phyloP scores from a whole-genome alignment of 2,113 vertebrate genomes.

The Amia ocellicauda region DNA sequence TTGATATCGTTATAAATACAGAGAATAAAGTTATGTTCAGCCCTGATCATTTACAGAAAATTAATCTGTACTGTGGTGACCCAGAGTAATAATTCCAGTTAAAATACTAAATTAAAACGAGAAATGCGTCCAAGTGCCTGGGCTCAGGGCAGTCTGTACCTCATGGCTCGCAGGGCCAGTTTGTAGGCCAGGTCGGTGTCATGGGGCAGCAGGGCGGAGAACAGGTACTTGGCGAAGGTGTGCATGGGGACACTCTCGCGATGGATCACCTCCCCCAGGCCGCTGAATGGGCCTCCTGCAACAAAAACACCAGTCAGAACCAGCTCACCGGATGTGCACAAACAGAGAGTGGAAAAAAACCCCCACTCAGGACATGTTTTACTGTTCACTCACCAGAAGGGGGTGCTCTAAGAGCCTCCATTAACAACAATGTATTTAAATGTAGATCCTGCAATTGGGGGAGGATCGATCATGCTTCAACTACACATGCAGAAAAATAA shows the following conservation, averaged over 20 bases:
- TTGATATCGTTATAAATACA: too few relatives aligned
- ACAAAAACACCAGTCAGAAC: constrained; percentile 20
- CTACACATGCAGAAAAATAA: too few relatives aligned
- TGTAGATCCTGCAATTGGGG: too few relatives aligned
- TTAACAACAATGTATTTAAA: too few relatives aligned
- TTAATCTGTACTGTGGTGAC: background rate
- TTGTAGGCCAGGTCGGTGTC: constrained; percentile 95
- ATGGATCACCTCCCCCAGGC: constrained; percentile 94
- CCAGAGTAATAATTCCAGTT: too few relatives aligned
- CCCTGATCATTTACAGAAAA: background rate
- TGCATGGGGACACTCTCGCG: constrained; percentile 97
- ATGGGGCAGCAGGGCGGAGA: constrained; percentile 89
- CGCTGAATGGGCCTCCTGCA: constrained; percentile 93
- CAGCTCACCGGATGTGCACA: background rate
- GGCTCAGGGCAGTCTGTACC: constrained; percentile 66
- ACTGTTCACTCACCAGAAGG: background rate
- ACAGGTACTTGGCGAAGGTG: constrained; percentile 96
- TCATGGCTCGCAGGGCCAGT: constrained; percentile 92
- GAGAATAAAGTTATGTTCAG: too few relatives aligned
- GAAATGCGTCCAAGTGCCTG: too few relatives aligned
- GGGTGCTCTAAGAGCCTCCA: background rate
- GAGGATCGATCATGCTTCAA: too few relatives aligned
- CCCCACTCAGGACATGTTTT: background rate
- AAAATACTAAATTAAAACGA: too few relatives aligned
- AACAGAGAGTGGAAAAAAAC: background rate